Percentiles rank a stretch among this genome's conserved stretches.
These are phyloP conservation scores for Seladonia tumulorum DNA, from an alignment of 2,888 invertebrate species.

Conservation along the genomic window DNA sequence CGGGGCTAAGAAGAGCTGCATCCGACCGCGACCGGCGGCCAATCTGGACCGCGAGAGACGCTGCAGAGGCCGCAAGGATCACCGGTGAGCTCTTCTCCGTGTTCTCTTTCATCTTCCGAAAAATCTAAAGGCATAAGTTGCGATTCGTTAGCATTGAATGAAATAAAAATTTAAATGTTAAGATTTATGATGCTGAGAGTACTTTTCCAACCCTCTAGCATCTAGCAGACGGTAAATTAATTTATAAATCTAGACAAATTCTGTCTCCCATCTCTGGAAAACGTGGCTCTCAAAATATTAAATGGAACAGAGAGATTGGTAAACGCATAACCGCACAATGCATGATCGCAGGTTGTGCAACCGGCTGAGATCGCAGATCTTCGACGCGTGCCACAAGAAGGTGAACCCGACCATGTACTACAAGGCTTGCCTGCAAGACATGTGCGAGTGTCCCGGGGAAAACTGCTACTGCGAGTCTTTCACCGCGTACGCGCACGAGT, in stretches of 20 bases:
- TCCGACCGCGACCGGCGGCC: slow-evolving; percentile 84
- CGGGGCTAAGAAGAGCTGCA: slow-evolving; percentile 91
- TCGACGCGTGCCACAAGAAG: slow-evolving; percentile 91
- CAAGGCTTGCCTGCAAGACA: slow-evolving; percentile 94
- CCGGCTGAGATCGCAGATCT: slow-evolving; percentile 86
- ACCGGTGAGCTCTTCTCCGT: slow-evolving; percentile 74
- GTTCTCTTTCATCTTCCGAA: neutral
- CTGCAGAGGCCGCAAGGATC: slow-evolving; percentile 82
- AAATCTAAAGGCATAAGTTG: neutral
- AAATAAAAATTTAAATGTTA: too few relatives aligned
- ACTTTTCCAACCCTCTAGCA: too few relatives aligned
- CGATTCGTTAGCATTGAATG: neutral
- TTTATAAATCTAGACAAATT: neutral
- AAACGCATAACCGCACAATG: neutral
- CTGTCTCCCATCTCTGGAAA: too few relatives aligned
- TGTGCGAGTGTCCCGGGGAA: slow-evolving; percentile 93
- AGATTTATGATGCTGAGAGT: too few relatives aligned
- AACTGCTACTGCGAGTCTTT: slow-evolving; percentile 96
- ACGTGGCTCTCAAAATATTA: too few relatives aligned
- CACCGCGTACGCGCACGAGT: slow-evolving; percentile 95
- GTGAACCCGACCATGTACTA: slow-evolving; percentile 93
- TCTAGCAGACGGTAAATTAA: neutral
- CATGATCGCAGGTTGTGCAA: slow-evolving; percentile 84
- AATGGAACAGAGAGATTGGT: too few relatives aligned
- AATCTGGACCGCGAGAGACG: slow-evolving; percentile 82